Base-by-base conservation (phyloP, 1,140 invertebrate species). In the Papilio polytes region DNA sequence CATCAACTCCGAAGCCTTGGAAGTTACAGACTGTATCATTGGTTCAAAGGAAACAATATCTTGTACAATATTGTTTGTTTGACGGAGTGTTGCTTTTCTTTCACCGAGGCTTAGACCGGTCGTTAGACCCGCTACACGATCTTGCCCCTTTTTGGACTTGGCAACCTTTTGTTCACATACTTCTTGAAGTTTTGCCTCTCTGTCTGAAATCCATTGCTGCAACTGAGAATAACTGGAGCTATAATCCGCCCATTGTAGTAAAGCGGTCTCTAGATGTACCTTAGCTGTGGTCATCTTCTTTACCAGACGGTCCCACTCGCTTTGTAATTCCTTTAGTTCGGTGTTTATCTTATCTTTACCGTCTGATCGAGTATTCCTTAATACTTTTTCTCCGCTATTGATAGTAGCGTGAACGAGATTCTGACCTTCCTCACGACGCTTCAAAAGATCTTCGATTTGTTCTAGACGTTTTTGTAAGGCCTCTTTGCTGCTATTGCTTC, bases 211-310 rank as follows among this genome's bases (percentile, higher is more conserved):
- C 98, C 98, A 99, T 96, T 99, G 98, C 90, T 98, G 97, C 7
- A 99, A 94, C 88, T 99, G 98, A 15, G 97, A 97, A 85, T 98
- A 98, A 20, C 98, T 98, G 26, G 98, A 98, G 89, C 97, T 98
- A 90, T 99, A 99, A 91, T 99, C 98, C n/a, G 98, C 98, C 98
- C 98, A 99, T 96, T 99, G 98, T 1, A 99, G 93, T 10, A 99
- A 95, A 89, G 97, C 98, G 0, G 98, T 98, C 93, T 99, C 98
- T 22, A 99, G 91, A 86, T 98, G 97, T 22, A 99, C 98, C 95
- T 99, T 99, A 0, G 98, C 97, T 15, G 98, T 98, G 6, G 98
- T 98, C 95, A 99, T 98, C 91, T 98, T 99, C 91, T 98, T 98
- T 0, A 98, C 97, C 18, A 99, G 94, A 76, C 98, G 95, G 91